phyloP scores from a whole-genome alignment of 2,888 invertebrate genomes.

The Slavum lentiscoides region DNA sequence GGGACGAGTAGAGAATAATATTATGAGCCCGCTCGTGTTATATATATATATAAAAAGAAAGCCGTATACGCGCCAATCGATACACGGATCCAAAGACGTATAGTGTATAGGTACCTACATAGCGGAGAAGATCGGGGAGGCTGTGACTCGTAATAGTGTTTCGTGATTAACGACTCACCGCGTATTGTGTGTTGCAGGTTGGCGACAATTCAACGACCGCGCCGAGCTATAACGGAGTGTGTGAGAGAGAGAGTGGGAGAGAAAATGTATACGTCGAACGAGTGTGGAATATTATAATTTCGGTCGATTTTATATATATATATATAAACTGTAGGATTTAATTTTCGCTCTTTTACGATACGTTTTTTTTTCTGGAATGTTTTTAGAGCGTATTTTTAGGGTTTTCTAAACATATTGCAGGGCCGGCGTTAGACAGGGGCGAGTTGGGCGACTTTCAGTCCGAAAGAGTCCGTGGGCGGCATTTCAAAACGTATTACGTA shows the following conservation, averaged over 20 bases:
- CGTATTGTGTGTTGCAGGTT: background rate
- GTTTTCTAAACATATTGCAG: too few species aligned
- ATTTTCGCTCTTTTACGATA: too few species aligned
- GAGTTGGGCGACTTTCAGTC: too few species aligned
- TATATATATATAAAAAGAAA: background rate
- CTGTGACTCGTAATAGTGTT: slow-evolving; percentile 40
- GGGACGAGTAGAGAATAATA: background rate
- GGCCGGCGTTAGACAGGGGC: too few species aligned
- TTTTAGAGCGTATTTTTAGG: too few species aligned
- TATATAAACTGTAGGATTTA: too few species aligned
- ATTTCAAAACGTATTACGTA: too few species aligned
- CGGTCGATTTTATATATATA: too few species aligned
- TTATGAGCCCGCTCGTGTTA: background rate
- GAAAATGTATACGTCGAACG: background rate
- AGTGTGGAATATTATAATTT: too few species aligned
- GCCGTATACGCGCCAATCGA: background rate
- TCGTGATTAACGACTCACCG: slow-evolving; percentile 47
- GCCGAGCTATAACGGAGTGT: too few species aligned
- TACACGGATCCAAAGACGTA: slow-evolving; percentile 37
- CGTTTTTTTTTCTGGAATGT: too few species aligned
- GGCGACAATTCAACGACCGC: slow-evolving; percentile 42
- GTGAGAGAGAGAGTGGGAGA: background rate
- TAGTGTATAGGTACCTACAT: background rate
- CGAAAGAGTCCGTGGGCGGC: too few species aligned
- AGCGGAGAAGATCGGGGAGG: slow-evolving; percentile 32